Conservation (phyloP, 1,140 invertebrate species). For the Calosoma granatense region DNA sequence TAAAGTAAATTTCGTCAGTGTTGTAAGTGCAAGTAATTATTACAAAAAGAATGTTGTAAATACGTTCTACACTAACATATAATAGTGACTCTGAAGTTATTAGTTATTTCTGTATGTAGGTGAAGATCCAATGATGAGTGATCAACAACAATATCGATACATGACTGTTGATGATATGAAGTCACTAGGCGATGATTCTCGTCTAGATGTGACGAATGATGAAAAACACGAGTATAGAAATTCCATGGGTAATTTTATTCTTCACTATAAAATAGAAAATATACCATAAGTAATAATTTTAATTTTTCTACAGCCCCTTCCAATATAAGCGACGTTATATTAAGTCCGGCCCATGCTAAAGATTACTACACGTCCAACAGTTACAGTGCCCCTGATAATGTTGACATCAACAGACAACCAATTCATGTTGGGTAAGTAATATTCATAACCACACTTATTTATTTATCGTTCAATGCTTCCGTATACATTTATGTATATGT, state of each 20-base stretch:
- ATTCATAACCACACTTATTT: conserved; percentile 12
- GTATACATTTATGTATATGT: conserved; percentile 3
- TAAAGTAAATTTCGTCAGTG: too few relatives aligned
- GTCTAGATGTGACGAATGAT: conserved; percentile 63
- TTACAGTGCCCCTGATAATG: conserved; percentile 54
- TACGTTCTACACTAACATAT: too few relatives aligned
- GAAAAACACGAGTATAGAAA: conserved; percentile 39
- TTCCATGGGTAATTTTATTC: conserved; percentile 31
- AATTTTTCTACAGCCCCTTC: conserved; percentile 32
- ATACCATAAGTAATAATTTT: conserved; percentile 9
- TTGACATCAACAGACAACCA: conserved; percentile 73
- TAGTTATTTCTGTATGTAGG: too few relatives aligned
- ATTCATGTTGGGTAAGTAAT: conserved; percentile 77
- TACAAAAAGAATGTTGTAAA: too few relatives aligned
- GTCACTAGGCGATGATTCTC: conserved; percentile 65
- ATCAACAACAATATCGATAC: conserved; percentile 79
- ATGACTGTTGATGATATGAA: conserved; percentile 79
- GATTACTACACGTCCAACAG: conserved; percentile 33
- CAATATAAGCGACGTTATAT: conserved; percentile 37
- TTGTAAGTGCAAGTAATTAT: too few relatives aligned
- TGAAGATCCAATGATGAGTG: conserved; percentile 64
- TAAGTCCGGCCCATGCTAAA: conserved; percentile 37
- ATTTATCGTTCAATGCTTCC: too few relatives aligned
- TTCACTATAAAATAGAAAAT: neutral
- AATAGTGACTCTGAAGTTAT: neutral